Conservation (phyloP, 2,888 invertebrate species). For the Euplexia lucipara region DNA sequence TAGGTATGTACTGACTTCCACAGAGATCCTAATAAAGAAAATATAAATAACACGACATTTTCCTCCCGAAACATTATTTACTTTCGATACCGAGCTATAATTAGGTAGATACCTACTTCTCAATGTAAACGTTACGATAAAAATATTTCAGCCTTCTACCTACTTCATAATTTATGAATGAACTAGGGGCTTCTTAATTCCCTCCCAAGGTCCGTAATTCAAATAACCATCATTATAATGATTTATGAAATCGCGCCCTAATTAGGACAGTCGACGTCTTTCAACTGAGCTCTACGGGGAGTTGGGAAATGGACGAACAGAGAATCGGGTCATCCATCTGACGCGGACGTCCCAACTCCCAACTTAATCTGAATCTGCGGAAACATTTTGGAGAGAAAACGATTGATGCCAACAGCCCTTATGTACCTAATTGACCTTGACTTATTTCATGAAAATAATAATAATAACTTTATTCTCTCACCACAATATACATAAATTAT, state of each 20-base stretch:
- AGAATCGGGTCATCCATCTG: slow-evolving; percentile 69
- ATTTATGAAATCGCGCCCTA: slow-evolving; percentile 79
- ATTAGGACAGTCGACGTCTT: slow-evolving; percentile 80
- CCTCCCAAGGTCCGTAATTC: slow-evolving; percentile 65
- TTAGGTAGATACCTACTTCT: slow-evolving; percentile 7
- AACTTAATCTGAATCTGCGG: slow-evolving; percentile 61
- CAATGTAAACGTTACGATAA: slow-evolving; percentile 2
- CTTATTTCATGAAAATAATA: slow-evolving; percentile 14
- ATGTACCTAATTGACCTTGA: slow-evolving; percentile 16
- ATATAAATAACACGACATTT: slow-evolving; percentile 43
- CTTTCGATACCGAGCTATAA: neutral
- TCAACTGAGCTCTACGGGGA: slow-evolving; percentile 72
- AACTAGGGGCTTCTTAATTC: slow-evolving; percentile 56
- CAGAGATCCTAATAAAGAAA: slow-evolving; percentile 22
- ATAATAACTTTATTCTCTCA: no score
- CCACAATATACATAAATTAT: no score
- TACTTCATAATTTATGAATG: slow-evolving; percentile 44
- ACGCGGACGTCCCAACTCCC: slow-evolving; percentile 63
- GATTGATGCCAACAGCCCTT: slow-evolving; percentile 35
- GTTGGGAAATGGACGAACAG: slow-evolving; percentile 71
- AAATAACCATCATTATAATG: slow-evolving; percentile 78
- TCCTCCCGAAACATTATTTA: slow-evolving; percentile 15
- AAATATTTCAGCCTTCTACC: slow-evolving; percentile 11
- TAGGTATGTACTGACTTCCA: slow-evolving; percentile 25
- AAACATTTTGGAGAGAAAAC: slow-evolving; percentile 57